phyloP scores from a whole-genome alignment of 92 coral and sea anemone genomes.

The Paragorgia papillata region DNA sequence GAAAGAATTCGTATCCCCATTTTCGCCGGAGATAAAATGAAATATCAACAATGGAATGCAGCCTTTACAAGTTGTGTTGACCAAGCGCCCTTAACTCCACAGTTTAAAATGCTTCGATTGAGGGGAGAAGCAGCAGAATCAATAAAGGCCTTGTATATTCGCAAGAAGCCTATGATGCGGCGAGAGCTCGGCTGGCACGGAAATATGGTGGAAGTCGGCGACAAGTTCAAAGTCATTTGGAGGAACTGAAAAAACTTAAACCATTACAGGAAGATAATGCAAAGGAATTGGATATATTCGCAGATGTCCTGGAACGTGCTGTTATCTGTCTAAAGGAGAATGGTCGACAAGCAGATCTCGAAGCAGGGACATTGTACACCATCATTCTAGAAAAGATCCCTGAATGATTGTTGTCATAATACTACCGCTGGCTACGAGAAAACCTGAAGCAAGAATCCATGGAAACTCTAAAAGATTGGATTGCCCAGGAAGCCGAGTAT shows the following conservation, averaged over 20 bases:
- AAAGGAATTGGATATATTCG: slow-evolving; percentile 62
- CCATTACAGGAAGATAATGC: slow-evolving; percentile 58
- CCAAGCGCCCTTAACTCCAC: slow-evolving; percentile 50
- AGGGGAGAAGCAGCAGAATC: slow-evolving; percentile 63
- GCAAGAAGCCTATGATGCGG: slow-evolving; percentile 51
- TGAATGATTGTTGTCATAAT: slow-evolving; percentile 48
- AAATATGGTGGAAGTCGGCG: slow-evolving; percentile 67
- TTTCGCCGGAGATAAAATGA: slow-evolving; percentile 55
- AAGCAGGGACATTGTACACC: slow-evolving; percentile 59
- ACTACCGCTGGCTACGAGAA: slow-evolving; percentile 50
- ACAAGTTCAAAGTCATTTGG: slow-evolving; percentile 59
- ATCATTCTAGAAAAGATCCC: slow-evolving; percentile 62
- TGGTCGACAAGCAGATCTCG: slow-evolving; percentile 50
- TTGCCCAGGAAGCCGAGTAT: slow-evolving; percentile 63
- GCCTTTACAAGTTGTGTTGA: slow-evolving; percentile 65
- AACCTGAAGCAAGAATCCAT: slow-evolving; percentile 48
- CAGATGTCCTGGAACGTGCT: slow-evolving; percentile 64
- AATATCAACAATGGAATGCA: slow-evolving; percentile 58
- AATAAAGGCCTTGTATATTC: slow-evolving; percentile 63
- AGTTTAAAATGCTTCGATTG: slow-evolving; percentile 63
- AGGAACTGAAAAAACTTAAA: slow-evolving; percentile 46
- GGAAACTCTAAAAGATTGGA: slow-evolving; percentile 59
- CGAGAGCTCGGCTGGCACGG: slow-evolving; percentile 43
- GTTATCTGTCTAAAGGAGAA: slow-evolving; percentile 56
- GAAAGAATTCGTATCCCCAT: slow-evolving; percentile 55